phyloP scores from a whole-genome alignment of 2,797 vertebrate genomes.

The Macrochelys suwanniensis region DNA sequence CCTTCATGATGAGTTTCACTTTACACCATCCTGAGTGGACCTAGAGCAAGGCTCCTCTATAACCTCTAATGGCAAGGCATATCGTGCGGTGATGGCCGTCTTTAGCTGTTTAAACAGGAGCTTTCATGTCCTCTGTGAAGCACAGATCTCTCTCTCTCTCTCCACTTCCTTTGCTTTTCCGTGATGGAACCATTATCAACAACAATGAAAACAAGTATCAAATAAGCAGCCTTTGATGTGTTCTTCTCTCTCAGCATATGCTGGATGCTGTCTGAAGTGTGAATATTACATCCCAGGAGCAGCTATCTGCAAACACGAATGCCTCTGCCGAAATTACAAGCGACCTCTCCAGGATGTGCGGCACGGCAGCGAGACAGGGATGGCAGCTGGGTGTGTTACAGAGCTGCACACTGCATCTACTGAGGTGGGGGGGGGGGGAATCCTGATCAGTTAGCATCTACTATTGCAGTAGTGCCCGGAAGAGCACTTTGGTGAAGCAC shows the following conservation, averaged over 20 bases:
- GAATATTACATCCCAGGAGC: background rate
- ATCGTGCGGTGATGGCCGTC: background rate
- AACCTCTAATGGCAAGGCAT: background rate
- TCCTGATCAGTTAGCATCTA: background rate
- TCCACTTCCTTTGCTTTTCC: slow-evolving; percentile 2
- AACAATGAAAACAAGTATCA: background rate
- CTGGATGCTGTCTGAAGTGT: background rate
- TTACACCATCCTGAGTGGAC: background rate
- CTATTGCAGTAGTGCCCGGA: background rate
- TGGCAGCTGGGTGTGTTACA: background rate
- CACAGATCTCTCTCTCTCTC: background rate
- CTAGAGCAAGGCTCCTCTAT: background rate
- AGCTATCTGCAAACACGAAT: background rate
- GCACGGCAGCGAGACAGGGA: background rate
- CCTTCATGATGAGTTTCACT: background rate
- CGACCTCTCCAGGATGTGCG: background rate
- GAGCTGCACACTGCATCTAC: background rate
- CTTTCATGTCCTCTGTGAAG: background rate
- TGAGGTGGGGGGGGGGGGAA: too few species aligned
- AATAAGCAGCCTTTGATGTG: background rate
- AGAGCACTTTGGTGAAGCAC: too few species aligned
- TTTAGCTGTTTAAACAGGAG: background rate
- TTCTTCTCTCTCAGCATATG: background rate
- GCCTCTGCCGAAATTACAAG: background rate
- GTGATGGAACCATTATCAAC: background rate